phyloP scores from a whole-genome alignment of 2,888 invertebrate genomes.

The Cosmopolites sordidus region DNA sequence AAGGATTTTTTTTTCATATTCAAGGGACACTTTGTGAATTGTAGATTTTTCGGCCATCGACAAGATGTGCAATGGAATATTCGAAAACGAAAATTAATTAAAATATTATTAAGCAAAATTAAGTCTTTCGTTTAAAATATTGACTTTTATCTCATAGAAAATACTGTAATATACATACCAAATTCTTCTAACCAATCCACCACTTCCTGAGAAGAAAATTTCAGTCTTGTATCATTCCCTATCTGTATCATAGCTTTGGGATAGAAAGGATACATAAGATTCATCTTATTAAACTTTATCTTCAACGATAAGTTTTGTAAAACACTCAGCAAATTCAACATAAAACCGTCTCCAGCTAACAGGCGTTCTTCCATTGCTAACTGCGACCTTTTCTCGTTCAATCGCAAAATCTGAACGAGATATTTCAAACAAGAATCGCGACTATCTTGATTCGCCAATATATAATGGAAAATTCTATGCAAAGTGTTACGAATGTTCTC shows the following conservation, averaged over 20 bases:
- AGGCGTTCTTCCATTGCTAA: constrained; percentile 84
- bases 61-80: too few relatives aligned
- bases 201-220: constrained; percentile 77
- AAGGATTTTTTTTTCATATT: too few relatives aligned
- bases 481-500: constrained; percentile 72
- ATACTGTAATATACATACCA: constrained; percentile 56
- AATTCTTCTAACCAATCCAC: constrained; percentile 67
- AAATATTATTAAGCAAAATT: too few relatives aligned
- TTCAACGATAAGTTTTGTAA: constrained; percentile 86
- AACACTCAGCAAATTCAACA: constrained; percentile 88
- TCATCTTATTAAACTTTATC: constrained; percentile 85
- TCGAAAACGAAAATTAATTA: too few relatives aligned
- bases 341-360: constrained; percentile 90
- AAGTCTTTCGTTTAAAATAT: too few relatives aligned
- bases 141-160: too few relatives aligned
- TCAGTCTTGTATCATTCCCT: constrained; percentile 75
- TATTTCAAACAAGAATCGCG: constrained; percentile 76
- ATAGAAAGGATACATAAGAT: constrained; percentile 85
- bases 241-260: constrained; percentile 69
- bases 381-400: constrained; percentile 85
- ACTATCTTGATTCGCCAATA: constrained; percentile 77
- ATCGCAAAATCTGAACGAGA: constrained; percentile 69
- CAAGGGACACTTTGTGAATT: too few relatives aligned
- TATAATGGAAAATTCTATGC: constrained; percentile 77
- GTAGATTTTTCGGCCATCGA: too few relatives aligned